Percentiles rank a stretch among this genome's conserved stretches.
Evolutionary conservation across 2,113 vertebrate species (phyloP).

Genomic region (Turdus rufiventris): DNA sequence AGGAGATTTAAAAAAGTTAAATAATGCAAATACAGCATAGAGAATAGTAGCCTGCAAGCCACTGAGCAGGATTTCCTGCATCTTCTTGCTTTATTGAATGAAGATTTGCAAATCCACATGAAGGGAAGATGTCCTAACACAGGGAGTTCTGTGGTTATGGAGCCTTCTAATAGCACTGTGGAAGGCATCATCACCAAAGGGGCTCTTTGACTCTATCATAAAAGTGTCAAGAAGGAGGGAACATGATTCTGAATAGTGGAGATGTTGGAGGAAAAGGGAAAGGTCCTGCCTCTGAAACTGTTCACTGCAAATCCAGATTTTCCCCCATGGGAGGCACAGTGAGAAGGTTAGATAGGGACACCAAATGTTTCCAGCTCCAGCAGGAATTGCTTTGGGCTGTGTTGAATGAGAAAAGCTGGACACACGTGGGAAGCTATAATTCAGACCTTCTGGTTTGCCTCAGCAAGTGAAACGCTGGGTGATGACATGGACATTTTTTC

Average conservation of each 20-base stretch:
- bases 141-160: not conserved
- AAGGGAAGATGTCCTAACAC: not conserved
- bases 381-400: not conserved
- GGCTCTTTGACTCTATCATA: not conserved
- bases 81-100: not conserved
- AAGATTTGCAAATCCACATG: not conserved
- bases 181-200: not conserved
- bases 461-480: not conserved
- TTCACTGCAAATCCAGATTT: not conserved
- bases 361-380: not conserved
- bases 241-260: not conserved
- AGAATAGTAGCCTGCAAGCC: not conserved
- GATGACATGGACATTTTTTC: not conserved
- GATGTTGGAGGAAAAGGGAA: not conserved
- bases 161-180: not conserved
- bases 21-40: not conserved
- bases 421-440: not conserved
- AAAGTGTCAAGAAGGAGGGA: not conserved
- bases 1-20: not conserved
- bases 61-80: not conserved
- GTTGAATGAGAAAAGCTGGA: slow-evolving; percentile 16
- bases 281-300: not conserved
- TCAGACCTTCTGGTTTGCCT: slow-evolving; percentile 5
- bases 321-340: not conserved
- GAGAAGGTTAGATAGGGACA: slow-evolving; percentile 13